Evolutionary conservation across 2,113 vertebrate genomes (phyloP).

Genomic region (Neotragus moschatus): DNA sequence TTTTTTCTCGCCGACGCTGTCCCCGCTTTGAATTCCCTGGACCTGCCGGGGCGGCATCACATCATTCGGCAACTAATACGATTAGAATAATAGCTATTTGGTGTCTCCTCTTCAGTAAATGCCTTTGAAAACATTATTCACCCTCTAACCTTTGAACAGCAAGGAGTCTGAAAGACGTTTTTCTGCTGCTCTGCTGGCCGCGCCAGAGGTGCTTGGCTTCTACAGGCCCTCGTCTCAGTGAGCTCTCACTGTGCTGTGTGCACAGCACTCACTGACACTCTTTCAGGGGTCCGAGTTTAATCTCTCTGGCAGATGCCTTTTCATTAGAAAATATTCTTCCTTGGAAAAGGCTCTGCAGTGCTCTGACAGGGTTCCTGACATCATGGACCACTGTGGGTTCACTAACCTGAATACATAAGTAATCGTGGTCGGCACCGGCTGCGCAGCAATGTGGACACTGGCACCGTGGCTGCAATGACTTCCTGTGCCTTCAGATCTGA

Average conservation of each 20-base stretch:
- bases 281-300: too few relatives aligned
- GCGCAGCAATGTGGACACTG: neutral
- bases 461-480: neutral
- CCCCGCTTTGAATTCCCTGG: too few relatives aligned
- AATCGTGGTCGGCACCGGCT: neutral
- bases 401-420: neutral
- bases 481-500: neutral
- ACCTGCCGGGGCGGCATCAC: too few relatives aligned
- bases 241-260: rapidly evolving
- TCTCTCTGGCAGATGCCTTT: neutral
- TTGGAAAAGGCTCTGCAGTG: neutral
- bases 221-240: rapidly evolving
- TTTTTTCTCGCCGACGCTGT: too few relatives aligned
- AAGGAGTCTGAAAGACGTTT: rapidly evolving
- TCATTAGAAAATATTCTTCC: neutral
- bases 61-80: neutral
- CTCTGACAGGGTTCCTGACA: neutral
- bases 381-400: neutral
- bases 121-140: neutral
- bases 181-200: rapidly evolving
- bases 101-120: too few relatives aligned
- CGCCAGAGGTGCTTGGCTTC: neutral
- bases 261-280: neutral
- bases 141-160: neutral
- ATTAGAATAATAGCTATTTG: neutral